These are phyloP conservation scores for Eurytoma adleriae DNA, from an alignment of 2,888 invertebrate genomes.

Conservation along the genomic window DNA sequence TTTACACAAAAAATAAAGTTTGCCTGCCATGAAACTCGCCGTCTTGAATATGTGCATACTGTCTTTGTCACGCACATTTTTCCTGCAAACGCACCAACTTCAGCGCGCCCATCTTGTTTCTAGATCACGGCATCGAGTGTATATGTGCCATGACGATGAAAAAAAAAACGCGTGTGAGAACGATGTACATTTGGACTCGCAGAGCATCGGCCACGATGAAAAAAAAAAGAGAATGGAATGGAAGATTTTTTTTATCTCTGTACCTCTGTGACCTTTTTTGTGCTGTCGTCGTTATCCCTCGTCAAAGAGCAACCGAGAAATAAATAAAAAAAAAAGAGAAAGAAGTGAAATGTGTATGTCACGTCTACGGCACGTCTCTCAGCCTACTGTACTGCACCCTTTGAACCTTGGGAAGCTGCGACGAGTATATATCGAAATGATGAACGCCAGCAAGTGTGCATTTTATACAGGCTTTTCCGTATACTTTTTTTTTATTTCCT, in stretches of 20 bases:
- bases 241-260: no score
- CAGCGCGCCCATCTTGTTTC: not conserved
- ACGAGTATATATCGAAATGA: not conserved
- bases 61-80: slow-evolving; percentile 26
- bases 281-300: not conserved
- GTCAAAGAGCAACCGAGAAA: slow-evolving; percentile 7
- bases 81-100: slow-evolving; percentile 45
- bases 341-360: not conserved
- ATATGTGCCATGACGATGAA: no score
- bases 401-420: slow-evolving; percentile 10
- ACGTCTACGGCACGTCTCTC: slow-evolving; percentile 18
- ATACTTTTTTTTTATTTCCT: not conserved
- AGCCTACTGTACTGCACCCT: slow-evolving; percentile 21
- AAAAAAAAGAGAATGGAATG: no score
- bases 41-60: slow-evolving; percentile 5
- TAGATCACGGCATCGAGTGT: no score
- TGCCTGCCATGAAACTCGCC: not conserved
- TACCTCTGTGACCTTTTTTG: not conserved
- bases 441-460: slow-evolving; percentile 11
- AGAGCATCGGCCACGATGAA: slow-evolving; percentile 4
- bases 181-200: slow-evolving; percentile 4
- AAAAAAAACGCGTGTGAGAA: no score
- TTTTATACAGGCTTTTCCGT: slow-evolving; percentile 13
- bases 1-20: no score
- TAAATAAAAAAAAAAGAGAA: slow-evolving; percentile 2